phyloP scores from a whole-genome alignment of 2,888 invertebrate genomes.

The Cantharis rufa region DNA sequence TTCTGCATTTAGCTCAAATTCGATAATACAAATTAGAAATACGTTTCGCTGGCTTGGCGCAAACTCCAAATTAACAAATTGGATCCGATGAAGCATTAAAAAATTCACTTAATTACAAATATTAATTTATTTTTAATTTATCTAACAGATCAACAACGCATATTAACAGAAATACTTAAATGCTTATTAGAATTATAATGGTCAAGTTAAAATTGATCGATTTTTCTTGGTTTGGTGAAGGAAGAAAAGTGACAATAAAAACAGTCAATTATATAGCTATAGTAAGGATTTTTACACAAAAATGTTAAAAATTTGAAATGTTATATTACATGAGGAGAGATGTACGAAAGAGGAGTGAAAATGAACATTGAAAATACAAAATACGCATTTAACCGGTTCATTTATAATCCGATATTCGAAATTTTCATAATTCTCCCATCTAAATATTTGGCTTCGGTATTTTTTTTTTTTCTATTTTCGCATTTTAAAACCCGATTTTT shows the following conservation, averaged over 20 bases:
- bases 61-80: neutral
- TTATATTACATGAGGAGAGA: conserved; percentile 21
- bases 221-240: conserved; percentile 12
- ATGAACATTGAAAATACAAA: conserved; percentile 30
- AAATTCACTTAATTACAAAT: conserved; percentile 43
- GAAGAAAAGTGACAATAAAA: conserved; percentile 15
- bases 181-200: conserved; percentile 27
- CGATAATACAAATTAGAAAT: conserved; percentile 31
- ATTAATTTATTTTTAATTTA: conserved; percentile 47
- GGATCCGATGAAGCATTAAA: conserved; percentile 5
- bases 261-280: conserved; percentile 19
- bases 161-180: conserved; percentile 44
- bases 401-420: neutral
- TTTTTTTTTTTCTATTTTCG: neutral
- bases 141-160: conserved; percentile 52
- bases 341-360: conserved; percentile 29
- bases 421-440: neutral
- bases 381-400: conserved; percentile 19
- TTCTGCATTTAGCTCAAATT: conserved; percentile 38
- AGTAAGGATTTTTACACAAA: conserved; percentile 22
- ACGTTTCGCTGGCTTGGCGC: neutral
- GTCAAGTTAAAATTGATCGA: conserved; percentile 24
- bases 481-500: neutral
- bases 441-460: neutral
- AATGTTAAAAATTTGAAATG: conserved; percentile 25